phyloP scores from a whole-genome alignment of 2,797 vertebrate genomes.

The Labeo calbasu region DNA sequence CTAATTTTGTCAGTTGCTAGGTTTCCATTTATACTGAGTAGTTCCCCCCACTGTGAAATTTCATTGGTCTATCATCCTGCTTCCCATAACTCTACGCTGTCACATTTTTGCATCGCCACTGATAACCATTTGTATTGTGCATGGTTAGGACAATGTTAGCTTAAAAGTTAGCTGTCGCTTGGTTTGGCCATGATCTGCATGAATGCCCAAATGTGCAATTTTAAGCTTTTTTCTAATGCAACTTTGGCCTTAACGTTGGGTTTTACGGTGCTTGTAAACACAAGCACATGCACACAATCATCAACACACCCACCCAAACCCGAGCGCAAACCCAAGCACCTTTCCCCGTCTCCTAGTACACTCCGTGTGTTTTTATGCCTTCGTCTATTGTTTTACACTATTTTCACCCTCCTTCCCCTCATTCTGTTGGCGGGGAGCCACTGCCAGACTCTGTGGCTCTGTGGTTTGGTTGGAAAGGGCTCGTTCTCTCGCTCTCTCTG shows the following conservation, averaged over 20 bases:
- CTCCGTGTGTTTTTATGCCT: slow-evolving; percentile 25
- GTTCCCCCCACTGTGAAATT: neutral
- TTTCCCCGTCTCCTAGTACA: neutral
- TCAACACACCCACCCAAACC: slow-evolving; percentile 35
- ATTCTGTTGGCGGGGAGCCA: slow-evolving; percentile 35
- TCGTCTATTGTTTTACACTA: slow-evolving; percentile 30
- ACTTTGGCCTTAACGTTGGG: neutral
- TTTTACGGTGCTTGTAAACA: slow-evolving; percentile 37
- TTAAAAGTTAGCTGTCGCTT: neutral
- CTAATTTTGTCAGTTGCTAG: neutral
- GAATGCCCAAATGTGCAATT: slow-evolving; percentile 8
- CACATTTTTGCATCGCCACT: neutral
- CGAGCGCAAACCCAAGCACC: slow-evolving; percentile 2
- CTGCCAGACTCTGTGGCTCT: slow-evolving; percentile 47
- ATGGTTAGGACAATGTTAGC: neutral
- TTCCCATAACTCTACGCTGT: neutral
- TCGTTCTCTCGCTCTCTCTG: slow-evolving; percentile 32
- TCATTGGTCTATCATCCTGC: neutral
- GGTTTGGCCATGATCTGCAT: neutral
- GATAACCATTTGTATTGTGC: neutral
- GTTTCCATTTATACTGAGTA: neutral
- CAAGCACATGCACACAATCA: slow-evolving; percentile 20
- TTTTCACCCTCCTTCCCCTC: slow-evolving; percentile 23
- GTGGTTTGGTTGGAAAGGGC: slow-evolving; percentile 50
- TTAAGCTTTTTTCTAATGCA: neutral